Evolutionary conservation across 2,113 vertebrate genomes (phyloP).

Genomic region (Cephalopterus ornatus): DNA sequence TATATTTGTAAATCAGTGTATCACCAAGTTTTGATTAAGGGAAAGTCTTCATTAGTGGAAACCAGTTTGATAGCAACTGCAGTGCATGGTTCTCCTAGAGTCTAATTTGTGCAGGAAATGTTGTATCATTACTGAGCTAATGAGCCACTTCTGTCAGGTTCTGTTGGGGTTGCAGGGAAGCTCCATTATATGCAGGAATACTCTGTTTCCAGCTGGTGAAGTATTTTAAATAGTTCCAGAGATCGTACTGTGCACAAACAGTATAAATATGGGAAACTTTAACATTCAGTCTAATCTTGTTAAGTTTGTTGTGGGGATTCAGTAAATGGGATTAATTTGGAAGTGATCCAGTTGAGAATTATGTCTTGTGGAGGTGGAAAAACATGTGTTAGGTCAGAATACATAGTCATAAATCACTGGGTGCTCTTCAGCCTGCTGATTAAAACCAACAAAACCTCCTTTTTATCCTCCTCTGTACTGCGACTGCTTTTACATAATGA

Average conservation of each 20-base stretch:
- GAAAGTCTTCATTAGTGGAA: neutral
- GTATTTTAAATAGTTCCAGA: neutral
- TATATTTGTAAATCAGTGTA: neutral
- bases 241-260: neutral
- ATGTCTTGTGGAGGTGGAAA: neutral
- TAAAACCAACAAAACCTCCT: neutral
- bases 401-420: neutral
- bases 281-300: neutral
- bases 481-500: neutral
- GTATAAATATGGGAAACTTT: neutral
- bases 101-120: neutral
- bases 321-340: conserved; percentile 23
- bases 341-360: conserved; percentile 15
- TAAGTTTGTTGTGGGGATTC: neutral
- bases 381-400: conserved; percentile 22
- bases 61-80: neutral
- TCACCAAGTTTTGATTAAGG: neutral
- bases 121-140: neutral
- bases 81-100: neutral
- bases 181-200: neutral
- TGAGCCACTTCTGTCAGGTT: neutral
- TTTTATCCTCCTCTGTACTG: neutral
- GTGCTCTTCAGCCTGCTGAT: neutral
- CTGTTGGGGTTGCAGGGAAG: neutral
- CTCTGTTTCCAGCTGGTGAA: neutral